Evolutionary conservation across 2,888 invertebrate genomes (phyloP), one percentile per base, ranked within the genome.

Genomic region (Rhagonycha lutea): DNA sequence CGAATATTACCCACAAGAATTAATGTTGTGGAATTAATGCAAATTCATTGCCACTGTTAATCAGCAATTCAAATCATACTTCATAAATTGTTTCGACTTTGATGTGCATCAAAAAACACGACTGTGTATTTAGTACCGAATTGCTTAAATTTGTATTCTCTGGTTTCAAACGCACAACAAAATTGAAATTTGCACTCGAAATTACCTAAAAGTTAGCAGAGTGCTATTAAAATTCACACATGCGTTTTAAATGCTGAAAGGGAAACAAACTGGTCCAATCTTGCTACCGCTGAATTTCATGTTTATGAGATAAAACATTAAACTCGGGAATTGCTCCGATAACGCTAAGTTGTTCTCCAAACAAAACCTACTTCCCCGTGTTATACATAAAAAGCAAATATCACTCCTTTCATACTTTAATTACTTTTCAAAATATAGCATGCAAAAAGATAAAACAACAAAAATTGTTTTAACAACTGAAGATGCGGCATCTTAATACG

Each of bases 21-120:
- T 65, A 65, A 65, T 24, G 63, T 65, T 65, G 63, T 26, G 63
- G 63, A 65, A 65, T 65, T 65, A 65, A 65, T 65, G 23, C 18
- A 24, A 65, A 65, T 65, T 65, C 24, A 65, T 65, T 65, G 23
- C 63, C 26, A 65, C 23, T 65, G 63, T 65, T 65, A 65, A 65
- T 65, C 63, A 65, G 63, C 63, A 65, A 18, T 24, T 65, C 18
- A 24, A 65, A 65, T 65, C 26, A 26, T 65, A 65, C 47, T 47
- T 47, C 47, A 47, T 47, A 47, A 47, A 47, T 47, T 47, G 47
- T 47, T 47, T 47, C 47, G 47, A 47, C 47, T 47, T 47, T 47
- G 47, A 47, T 47, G 47, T 47, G 47, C 47, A 47, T 47, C 47
- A n/a, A 47, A n/a, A 47, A 47, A 47, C 47, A n/a, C 47, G 47